phyloP scores from a whole-genome alignment of 2,888 invertebrate species.

The Drosophila sordidula region DNA sequence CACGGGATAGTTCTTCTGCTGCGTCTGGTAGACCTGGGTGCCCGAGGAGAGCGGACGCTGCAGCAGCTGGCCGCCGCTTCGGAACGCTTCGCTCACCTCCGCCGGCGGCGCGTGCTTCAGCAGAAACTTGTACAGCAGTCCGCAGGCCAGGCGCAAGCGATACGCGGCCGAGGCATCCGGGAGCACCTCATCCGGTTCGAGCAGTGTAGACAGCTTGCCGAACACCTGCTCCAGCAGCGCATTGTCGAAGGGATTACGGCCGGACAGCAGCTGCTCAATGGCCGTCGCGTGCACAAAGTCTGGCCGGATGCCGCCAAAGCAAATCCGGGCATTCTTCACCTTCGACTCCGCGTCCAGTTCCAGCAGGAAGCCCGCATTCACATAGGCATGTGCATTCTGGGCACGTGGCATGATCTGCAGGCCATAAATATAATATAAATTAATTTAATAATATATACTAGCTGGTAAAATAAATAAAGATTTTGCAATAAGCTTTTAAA shows the following conservation, averaged over 20 bases:
- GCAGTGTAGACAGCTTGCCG: slow-evolving; percentile 86
- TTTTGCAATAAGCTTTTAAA: too few species aligned
- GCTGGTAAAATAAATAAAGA: too few species aligned
- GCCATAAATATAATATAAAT: neutral
- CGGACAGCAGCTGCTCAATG: slow-evolving; percentile 86
- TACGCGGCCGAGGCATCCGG: slow-evolving; percentile 90
- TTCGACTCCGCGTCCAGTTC: slow-evolving; percentile 86
- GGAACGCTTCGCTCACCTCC: slow-evolving; percentile 60
- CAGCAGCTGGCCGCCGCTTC: slow-evolving; percentile 85
- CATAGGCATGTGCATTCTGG: slow-evolving; percentile 91
- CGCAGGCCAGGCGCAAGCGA: slow-evolving; percentile 89
- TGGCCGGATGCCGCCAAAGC: slow-evolving; percentile 88
- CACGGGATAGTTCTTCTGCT: slow-evolving; percentile 89
- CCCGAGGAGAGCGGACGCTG: slow-evolving; percentile 89
- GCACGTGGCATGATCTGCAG: slow-evolving; percentile 89
- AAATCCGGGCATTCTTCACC: slow-evolving; percentile 86
- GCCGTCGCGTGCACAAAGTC: slow-evolving; percentile 86
- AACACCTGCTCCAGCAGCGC: slow-evolving; percentile 85
- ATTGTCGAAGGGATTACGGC: slow-evolving; percentile 85
- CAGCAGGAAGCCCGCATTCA: slow-evolving; percentile 91
- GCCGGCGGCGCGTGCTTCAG: slow-evolving; percentile 87
- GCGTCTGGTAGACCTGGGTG: slow-evolving; percentile 89
- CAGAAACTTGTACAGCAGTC: slow-evolving; percentile 91
- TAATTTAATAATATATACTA: too few species aligned
- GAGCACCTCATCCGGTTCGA: slow-evolving; percentile 88